These are phyloP conservation scores for Pangasianodon hypophthalmus DNA, from an alignment of 2,113 vertebrate species.

Conservation along the genomic window DNA sequence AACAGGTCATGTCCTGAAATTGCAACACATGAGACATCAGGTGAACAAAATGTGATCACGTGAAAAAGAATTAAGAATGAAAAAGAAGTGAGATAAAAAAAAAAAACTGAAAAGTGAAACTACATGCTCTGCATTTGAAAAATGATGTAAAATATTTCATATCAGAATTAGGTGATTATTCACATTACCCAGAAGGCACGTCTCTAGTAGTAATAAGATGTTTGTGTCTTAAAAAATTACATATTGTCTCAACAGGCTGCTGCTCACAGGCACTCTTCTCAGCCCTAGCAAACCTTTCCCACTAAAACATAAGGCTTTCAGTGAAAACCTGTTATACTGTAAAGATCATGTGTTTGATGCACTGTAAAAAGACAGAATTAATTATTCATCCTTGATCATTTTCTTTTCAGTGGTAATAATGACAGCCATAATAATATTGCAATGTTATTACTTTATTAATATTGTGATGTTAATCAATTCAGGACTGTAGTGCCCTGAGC, in stretches of 20 bases:
- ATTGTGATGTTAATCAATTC: background rate
- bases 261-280: conserved; percentile 1
- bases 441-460: background rate
- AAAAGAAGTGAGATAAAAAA: background rate
- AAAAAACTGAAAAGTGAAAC: no score
- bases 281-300: background rate
- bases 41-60: background rate
- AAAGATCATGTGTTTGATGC: background rate
- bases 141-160: no score
- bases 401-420: conserved; percentile 6
- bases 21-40: background rate
- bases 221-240: no score
- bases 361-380: background rate
- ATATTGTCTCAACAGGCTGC: background rate
- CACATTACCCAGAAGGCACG: no score
- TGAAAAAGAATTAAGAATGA: background rate
- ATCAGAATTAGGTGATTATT: no score
- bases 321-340: background rate
- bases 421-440: background rate
- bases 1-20: background rate
- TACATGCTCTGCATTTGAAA: no score
- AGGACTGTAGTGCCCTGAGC: background rate
- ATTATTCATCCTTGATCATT: conserved; percentile 7
- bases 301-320: background rate
- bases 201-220: no score